phyloP scores from a whole-genome alignment of 2,888 invertebrate species.

The Stenurella melanura region DNA sequence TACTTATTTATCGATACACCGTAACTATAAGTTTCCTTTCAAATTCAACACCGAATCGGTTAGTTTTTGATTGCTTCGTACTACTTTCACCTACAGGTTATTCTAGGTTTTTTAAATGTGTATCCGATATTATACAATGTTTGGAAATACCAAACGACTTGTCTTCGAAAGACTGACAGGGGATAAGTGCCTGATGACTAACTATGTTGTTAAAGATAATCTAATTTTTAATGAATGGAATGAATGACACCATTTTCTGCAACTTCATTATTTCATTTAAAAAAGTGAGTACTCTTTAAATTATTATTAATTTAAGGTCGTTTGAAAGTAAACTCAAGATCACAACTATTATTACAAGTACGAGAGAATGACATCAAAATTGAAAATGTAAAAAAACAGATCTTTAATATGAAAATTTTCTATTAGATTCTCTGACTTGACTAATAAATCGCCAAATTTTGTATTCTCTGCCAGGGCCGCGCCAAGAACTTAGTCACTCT shows the following conservation, averaged over 20 bases:
- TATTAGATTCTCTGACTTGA: no score
- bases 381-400: no score
- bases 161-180: background rate
- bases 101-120: background rate
- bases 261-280: background rate
- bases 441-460: no score
- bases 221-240: background rate
- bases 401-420: no score
- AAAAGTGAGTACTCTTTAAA: background rate
- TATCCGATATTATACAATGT: background rate
- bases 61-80: background rate
- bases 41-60: background rate
- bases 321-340: constrained; percentile 4
- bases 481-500: no score
- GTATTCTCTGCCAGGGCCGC: no score
- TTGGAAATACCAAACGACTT: background rate
- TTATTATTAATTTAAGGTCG: background rate
- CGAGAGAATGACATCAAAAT: no score
- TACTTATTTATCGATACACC: background rate
- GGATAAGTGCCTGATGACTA: background rate
- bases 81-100: background rate
- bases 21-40: background rate
- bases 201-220: background rate
- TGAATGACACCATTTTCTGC: background rate
- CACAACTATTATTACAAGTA: background rate